Base-by-base conservation (phyloP, 92 coral and sea anemone species). In the Palythoa caribaeorum region DNA sequence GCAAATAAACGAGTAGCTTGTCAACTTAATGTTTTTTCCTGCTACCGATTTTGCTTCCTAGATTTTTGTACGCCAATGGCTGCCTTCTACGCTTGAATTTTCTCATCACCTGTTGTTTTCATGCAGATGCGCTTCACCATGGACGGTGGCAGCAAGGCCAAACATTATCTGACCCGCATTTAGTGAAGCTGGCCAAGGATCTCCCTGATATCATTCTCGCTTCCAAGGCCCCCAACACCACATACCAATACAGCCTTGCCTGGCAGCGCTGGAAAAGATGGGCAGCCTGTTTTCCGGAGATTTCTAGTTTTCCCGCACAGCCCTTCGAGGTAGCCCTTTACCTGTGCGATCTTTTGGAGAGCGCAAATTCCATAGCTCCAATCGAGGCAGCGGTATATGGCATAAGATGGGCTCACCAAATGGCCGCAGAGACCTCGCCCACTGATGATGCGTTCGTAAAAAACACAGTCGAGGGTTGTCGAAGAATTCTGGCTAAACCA, bases 391-490 rank as follows among this genome's bases (percentile, higher is more conserved):
- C 71, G 68, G 50, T 47, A 35, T 66, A 78, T 28, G 78, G 85
- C 65, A 77, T 77, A 72, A 80, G 85, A 28, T 78, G 90, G 90
- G 90, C 85, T 6, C 90, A 78, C 66, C 78, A 54, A 35, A 69
- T 39, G 63, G 84, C 84, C 3, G 78, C 44, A 13, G 71, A 28
- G 78, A 36, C 68, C 19, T 77, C 63, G 40, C 40, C 80, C 16
- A 50, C 63, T 0, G 83, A 77, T 77, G 9, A 78, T 19, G 79
- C 17, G 39, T 51, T 87, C 20, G 79, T 78, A 2, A 87, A 78
- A 65, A 68, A 80, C 35, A 70, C 72, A 16, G n/a, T 79, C 44
- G 90, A 87, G 55, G 79, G 80, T 7, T 87, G 90, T 68, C 81
- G 83, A 50, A 74, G 79, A 38, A 44, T 79, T 12, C 83, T 87